Base-by-base conservation (phyloP, 2,888 invertebrate genomes). In the Thera obeliscata region DNA sequence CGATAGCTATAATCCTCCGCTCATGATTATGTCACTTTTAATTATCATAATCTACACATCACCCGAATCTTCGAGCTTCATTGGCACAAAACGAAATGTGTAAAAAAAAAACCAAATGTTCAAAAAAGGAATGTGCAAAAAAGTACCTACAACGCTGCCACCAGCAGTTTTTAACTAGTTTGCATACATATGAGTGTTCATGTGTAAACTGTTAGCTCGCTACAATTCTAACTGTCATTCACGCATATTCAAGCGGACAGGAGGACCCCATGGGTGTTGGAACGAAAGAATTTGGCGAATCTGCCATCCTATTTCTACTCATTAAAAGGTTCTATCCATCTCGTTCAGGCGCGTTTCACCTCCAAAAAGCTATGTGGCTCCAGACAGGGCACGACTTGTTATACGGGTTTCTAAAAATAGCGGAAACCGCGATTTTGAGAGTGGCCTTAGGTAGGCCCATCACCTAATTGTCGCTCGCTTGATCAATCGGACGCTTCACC, bases 401-500 rank as follows among this genome's bases (percentile, higher is more conserved):
- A 77, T 83, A 90, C 92, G 80, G 88, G 93, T 93, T 91, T 92
- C 90, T 91, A 91, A 91, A 91, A 90, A 90, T 93, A 93, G 90
- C 83, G 83, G 83, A 87, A 87, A 80, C 81, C 71, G 79, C 78
- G 80, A 86, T 88, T 90, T 90, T 85, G 78, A 82, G 84, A 84
- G 87, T 86, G 81, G 84, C 84, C 79, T 81, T 58, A 64, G 57
- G 60, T 12, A 64, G 57, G 60, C 11, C 38, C 56, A 43, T 59
- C 67, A 60, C 58, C 48, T 46, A 61, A 67, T 65, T 67, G 62
- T 65, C 61, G 68, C 59, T 65, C 33, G 59, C 54, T 66, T 69
- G 69, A 69, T 66, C 60, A 54, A 69, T 66, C 35, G 65, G 56
- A 49, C 38, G 61, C 49, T 58, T 56, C 56, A 50, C 56, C 35